Evolutionary conservation across 2,888 invertebrate species (phyloP).

Genomic region (Ernsta delagoae): DNA sequence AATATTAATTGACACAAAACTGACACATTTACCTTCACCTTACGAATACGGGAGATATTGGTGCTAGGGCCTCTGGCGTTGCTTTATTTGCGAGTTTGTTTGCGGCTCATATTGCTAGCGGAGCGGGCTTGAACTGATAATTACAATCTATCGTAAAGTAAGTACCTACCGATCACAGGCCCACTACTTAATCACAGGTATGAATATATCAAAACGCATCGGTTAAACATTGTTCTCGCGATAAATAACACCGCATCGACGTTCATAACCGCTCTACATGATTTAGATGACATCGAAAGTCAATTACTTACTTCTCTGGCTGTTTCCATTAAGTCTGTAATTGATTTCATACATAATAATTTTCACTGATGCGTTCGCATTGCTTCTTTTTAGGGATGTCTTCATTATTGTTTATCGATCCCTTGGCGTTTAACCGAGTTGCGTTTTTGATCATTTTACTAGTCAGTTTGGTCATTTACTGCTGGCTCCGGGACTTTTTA

Average conservation of each 20-base stretch:
- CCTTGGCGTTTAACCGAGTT: background rate
- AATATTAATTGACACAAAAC: too few species aligned
- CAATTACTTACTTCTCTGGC: slow-evolving; percentile 59
- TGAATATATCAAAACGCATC: slow-evolving; percentile 11
- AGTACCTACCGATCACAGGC: background rate
- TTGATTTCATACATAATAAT: slow-evolving; percentile 68
- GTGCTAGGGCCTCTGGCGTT: too few species aligned
- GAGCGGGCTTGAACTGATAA: background rate
- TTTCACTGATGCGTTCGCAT: slow-evolving; percentile 50
- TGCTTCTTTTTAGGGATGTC: slow-evolving; percentile 28
- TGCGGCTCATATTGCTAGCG: too few species aligned
- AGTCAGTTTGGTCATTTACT: background rate
- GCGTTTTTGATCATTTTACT: background rate
- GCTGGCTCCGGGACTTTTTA: too few species aligned
- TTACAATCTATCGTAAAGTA: background rate
- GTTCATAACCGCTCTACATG: slow-evolving; percentile 29
- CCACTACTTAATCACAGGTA: too few species aligned
- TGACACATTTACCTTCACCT: too few species aligned
- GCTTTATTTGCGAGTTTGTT: too few species aligned
- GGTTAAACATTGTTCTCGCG: slow-evolving; percentile 13
- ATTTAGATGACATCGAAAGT: slow-evolving; percentile 34
- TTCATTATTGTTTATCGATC: slow-evolving; percentile 24
- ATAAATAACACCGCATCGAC: slow-evolving; percentile 50
- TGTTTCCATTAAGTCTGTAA: slow-evolving; percentile 62
- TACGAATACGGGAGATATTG: too few species aligned